These are phyloP conservation scores for Falco punctatus DNA, from an alignment of 2,113 vertebrate genomes.

Conservation along the genomic window DNA sequence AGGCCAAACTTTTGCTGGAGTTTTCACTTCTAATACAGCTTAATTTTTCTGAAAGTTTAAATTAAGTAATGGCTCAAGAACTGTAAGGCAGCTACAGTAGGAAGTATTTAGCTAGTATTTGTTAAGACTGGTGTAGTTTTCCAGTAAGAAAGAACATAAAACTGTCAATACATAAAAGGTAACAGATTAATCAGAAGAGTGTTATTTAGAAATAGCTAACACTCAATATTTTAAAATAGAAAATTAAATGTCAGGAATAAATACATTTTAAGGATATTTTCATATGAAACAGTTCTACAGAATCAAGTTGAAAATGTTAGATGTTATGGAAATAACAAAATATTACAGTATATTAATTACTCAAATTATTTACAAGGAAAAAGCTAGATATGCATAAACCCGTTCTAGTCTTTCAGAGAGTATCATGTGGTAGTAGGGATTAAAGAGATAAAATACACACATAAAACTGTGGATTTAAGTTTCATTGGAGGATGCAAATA, in stretches of 20 bases:
- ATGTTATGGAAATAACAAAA: background rate
- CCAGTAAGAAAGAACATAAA: background rate
- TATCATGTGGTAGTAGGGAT: background rate
- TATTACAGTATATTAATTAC: background rate
- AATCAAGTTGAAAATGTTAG: background rate
- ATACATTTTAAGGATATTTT: background rate
- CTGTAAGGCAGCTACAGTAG: background rate
- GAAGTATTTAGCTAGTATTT: background rate
- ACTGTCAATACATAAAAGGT: background rate
- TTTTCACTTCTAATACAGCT: background rate
- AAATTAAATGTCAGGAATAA: background rate
- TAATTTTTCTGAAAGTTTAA: background rate
- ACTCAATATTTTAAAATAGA: background rate
- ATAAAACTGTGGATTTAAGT: background rate
- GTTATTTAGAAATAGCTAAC: background rate
- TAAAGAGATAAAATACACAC: background rate
- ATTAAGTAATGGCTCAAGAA: background rate
- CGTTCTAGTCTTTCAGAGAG: background rate
- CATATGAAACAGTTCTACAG: background rate
- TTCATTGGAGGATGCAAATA: background rate
- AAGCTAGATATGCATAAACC: background rate
- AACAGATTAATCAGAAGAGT: background rate
- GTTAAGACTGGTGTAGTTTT: background rate
- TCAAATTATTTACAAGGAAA: background rate
- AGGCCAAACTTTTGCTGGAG: background rate